Percentiles rank a stretch among this genome's conserved stretches.
Evolutionary conservation across 2,797 vertebrate species (phyloP).

Genomic region (Cetoscarus ocellatus): DNA sequence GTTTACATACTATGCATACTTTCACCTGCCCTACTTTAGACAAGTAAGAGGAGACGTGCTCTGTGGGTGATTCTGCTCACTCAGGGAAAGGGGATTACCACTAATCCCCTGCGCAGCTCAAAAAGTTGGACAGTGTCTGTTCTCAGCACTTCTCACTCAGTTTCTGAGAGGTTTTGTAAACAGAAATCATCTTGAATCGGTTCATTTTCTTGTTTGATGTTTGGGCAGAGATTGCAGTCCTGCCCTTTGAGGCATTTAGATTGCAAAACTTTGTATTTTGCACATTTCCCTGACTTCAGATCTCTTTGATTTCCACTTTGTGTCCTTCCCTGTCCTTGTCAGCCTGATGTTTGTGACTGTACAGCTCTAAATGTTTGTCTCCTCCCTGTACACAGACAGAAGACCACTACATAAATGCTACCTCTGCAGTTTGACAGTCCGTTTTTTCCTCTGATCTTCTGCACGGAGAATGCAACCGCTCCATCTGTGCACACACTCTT

Average conservation of each 20-base stretch:
- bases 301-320: not conserved
- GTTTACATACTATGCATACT: conserved; percentile 24
- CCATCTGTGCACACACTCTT: conserved; percentile 36
- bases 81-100: conserved; percentile 59
- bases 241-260: conserved; percentile 26
- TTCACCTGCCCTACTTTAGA: conserved; percentile 63
- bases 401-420: not conserved
- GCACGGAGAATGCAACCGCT: conserved; percentile 26
- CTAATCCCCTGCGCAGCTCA: conserved; percentile 55
- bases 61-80: conserved; percentile 53
- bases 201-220: conserved; percentile 8
- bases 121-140: conserved; percentile 41
- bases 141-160: conserved; percentile 19
- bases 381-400: conserved; percentile 11
- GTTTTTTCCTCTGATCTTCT: conserved; percentile 20
- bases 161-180: conserved; percentile 17
- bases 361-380: conserved; percentile 12
- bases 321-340: conserved; percentile 15
- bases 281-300: conserved; percentile 38
- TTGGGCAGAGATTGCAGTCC: conserved; percentile 8
- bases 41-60: conserved; percentile 32
- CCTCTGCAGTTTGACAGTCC: conserved; percentile 20
- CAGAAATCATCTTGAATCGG: conserved; percentile 12
- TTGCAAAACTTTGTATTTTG: conserved; percentile 35
- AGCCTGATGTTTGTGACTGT: conserved; percentile 33